These are phyloP conservation scores for Ephialtes manifestator DNA, from an alignment of 2,888 invertebrate species.

Conservation along the genomic window DNA sequence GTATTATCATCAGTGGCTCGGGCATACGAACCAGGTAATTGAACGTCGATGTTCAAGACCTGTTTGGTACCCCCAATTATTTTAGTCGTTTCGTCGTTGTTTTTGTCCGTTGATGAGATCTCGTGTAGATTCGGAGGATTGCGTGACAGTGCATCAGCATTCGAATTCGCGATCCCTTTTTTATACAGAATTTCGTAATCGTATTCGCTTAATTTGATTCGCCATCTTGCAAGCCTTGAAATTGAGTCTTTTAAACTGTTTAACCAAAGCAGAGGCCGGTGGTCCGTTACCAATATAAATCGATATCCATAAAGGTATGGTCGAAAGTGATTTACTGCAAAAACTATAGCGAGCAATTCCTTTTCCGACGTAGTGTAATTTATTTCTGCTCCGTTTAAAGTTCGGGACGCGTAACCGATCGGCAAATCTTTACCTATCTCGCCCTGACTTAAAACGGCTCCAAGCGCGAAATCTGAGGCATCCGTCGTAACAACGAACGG, in stretches of 20 bases:
- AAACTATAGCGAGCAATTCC: constrained; percentile 12
- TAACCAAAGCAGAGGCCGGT: not conserved
- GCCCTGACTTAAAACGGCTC: constrained; percentile 68
- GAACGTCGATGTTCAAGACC: too few species aligned
- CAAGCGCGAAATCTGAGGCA: constrained; percentile 69
- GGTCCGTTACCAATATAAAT: constrained; percentile 13
- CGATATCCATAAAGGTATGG: constrained; percentile 11
- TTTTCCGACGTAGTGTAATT: constrained; percentile 70
- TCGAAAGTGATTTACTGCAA: constrained; percentile 21
- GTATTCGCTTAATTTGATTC: constrained; percentile 75
- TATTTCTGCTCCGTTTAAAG: constrained; percentile 63
- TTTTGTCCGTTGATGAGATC: too few species aligned
- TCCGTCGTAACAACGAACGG: constrained; percentile 71
- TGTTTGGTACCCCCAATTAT: too few species aligned
- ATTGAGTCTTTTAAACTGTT: constrained; percentile 17
- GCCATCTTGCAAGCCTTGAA: constrained; percentile 63
- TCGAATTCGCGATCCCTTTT: constrained; percentile 75
- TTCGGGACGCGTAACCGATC: constrained; percentile 36
- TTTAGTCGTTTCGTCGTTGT: too few species aligned
- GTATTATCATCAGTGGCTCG: not conserved
- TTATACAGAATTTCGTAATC: constrained; percentile 77
- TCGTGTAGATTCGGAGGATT: constrained; percentile 37
- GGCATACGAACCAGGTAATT: too few species aligned
- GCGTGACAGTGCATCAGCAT: constrained; percentile 79
- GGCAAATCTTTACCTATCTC: constrained; percentile 45